These are phyloP conservation scores for Laupala kohalensis DNA, from an alignment of 1,140 invertebrate genomes.

Conservation along the genomic window DNA sequence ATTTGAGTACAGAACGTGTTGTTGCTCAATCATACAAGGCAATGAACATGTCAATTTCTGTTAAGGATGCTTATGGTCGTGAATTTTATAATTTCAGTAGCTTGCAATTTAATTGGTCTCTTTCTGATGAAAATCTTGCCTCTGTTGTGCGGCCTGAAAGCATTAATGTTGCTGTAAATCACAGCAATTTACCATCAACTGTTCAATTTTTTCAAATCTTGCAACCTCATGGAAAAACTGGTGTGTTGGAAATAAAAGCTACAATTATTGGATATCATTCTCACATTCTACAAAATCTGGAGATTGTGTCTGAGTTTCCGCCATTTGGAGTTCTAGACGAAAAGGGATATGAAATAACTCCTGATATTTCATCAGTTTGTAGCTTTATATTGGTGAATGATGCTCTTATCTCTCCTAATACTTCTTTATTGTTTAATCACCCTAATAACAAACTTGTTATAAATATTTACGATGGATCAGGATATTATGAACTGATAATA, in stretches of 20 bases:
- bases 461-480: slow-evolving; percentile 49
- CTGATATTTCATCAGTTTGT: slow-evolving; percentile 34
- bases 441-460: slow-evolving; percentile 43
- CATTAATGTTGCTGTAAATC: slow-evolving; percentile 29
- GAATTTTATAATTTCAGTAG: slow-evolving; percentile 67
- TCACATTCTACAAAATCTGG: slow-evolving; percentile 30
- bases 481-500: slow-evolving; percentile 53
- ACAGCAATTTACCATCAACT: slow-evolving; percentile 31
- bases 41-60: slow-evolving; percentile 46
- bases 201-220: slow-evolving; percentile 46
- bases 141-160: slow-evolving; percentile 13
- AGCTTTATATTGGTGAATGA: slow-evolving; percentile 46
- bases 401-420: slow-evolving; percentile 37
- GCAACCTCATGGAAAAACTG: slow-evolving; percentile 37
- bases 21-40: slow-evolving; percentile 43
- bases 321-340: slow-evolving; percentile 38
- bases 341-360: slow-evolving; percentile 31
- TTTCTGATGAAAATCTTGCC: slow-evolving; percentile 25
- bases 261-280: slow-evolving; percentile 45
- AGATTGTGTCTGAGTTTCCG: slow-evolving; percentile 40
- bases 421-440: slow-evolving; percentile 46
- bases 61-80: slow-evolving; percentile 54
- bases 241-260: slow-evolving; percentile 43
- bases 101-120: slow-evolving; percentile 52
- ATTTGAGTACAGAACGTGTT: slow-evolving; percentile 15